These are phyloP conservation scores for Rosalia funebris DNA, from an alignment of 2,888 invertebrate genomes.

Conservation along the genomic window DNA sequence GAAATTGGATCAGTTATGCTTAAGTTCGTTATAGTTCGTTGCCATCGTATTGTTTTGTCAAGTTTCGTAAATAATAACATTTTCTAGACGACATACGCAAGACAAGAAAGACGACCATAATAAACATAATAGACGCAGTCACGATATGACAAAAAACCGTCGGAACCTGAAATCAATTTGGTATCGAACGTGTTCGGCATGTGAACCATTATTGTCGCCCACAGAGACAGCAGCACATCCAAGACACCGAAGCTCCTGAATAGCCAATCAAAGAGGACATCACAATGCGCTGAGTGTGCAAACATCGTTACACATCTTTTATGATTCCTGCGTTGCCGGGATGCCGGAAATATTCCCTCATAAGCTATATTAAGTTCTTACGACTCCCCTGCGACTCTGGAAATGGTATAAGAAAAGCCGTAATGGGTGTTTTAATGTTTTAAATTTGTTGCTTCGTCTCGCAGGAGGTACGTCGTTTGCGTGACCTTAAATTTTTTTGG, in stretches of 20 bases:
- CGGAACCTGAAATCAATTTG: conserved; percentile 29
- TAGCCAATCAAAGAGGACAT: conserved; percentile 25
- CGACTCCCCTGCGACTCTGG: conserved; percentile 9
- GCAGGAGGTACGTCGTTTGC: neutral
- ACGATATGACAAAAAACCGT: conserved; percentile 12
- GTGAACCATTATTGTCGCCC: conserved; percentile 28
- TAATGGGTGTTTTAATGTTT: conserved; percentile 13
- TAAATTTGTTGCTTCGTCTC: conserved; percentile 12
- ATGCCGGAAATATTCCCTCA: conserved; percentile 6
- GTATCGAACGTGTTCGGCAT: conserved; percentile 26
- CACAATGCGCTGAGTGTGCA: conserved; percentile 27
- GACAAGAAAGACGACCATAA: conserved; percentile 10
- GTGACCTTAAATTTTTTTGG: neutral
- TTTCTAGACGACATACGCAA: conserved; percentile 4
- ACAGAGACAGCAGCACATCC: conserved; percentile 20
- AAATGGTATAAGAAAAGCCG: conserved; percentile 17
- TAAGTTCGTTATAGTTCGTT: no score
- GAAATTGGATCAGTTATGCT: no score
- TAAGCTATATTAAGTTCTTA: conserved; percentile 23
- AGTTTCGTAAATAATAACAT: neutral
- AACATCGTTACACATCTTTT: conserved; percentile 24
- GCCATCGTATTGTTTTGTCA: neutral
- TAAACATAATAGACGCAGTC: conserved; percentile 4
- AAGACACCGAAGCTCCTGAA: conserved; percentile 16
- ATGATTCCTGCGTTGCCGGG: conserved; percentile 15